A percentile compares a stretch with the other conserved stretches of the same genome.
Conservation (phyloP, 2,113 vertebrate genomes). For the Notiomystis cincta region DNA sequence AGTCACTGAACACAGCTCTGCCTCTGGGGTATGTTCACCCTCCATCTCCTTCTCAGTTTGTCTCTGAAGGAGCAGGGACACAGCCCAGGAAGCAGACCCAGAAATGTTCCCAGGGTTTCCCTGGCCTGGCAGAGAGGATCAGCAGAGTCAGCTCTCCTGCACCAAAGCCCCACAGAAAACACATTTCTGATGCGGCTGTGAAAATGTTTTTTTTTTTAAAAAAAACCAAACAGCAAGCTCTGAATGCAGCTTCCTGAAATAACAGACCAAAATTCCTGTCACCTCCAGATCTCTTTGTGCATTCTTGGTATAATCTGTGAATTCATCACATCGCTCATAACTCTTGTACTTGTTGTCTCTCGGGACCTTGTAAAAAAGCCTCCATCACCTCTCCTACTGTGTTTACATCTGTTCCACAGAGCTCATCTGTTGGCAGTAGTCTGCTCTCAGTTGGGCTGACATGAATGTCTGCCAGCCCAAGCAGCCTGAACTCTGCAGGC, state of each 20-base stretch:
- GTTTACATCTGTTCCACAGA: conserved; percentile 12
- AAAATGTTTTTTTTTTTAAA: not conserved
- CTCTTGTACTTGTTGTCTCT: not conserved
- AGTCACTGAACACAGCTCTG: not conserved
- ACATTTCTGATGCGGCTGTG: not conserved
- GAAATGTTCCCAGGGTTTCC: not conserved
- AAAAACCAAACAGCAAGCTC: not conserved
- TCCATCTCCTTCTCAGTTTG: not conserved
- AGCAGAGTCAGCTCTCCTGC: not conserved
- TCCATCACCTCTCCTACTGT: not conserved
- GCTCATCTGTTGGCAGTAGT: not conserved
- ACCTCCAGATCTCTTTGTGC: not conserved
- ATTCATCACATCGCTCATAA: not conserved
- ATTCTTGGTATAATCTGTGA: not conserved
- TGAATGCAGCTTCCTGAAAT: not conserved
- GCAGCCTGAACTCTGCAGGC: not conserved
- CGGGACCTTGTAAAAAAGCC: not conserved
- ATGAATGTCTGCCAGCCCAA: not conserved
- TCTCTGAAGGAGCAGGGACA: not conserved
- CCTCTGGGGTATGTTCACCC: not conserved
- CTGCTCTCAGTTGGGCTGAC: not conserved
- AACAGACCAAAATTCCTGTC: not conserved
- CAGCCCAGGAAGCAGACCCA: not conserved
- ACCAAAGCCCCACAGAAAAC: not conserved
- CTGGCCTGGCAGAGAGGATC: fast-evolving